These are phyloP conservation scores for Serrognathus titanus DNA, from an alignment of 2,888 invertebrate genomes.

Conservation along the genomic window DNA sequence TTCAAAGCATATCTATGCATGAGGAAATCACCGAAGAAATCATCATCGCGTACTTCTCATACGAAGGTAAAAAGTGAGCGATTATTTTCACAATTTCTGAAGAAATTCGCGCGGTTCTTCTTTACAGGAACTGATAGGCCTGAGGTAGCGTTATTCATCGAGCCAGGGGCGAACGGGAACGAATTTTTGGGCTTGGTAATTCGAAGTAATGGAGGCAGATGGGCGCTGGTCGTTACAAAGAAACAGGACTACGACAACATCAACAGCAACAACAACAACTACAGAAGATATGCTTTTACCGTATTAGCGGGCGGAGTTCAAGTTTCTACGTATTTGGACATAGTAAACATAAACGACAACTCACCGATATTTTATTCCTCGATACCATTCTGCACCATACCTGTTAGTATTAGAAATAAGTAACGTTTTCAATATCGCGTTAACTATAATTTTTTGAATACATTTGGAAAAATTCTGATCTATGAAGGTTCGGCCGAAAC, in stretches of 20 bases:
- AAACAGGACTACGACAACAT: conserved; percentile 7
- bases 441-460: too few species aligned
- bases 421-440: too few species aligned
- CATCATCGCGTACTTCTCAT: neutral
- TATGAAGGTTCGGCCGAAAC: too few species aligned
- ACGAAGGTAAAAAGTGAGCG: neutral
- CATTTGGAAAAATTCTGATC: too few species aligned
- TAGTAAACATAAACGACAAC: conserved; percentile 17
- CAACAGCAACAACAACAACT: too few species aligned
- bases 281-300: neutral
- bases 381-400: too few species aligned
- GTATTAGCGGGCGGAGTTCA: neutral
- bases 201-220: neutral
- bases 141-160: neutral
- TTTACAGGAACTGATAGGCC: too few species aligned
- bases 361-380: neutral
- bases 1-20: neutral
- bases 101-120: too few species aligned
- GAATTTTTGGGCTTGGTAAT: neutral
- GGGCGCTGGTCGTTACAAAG: neutral
- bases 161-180: neutral
- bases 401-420: too few species aligned
- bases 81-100: too few species aligned
- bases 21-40: neutral
- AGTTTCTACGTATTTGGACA: neutral